Conservation (phyloP, 1,140 invertebrate species). For the Sminthurides bifidus region DNA sequence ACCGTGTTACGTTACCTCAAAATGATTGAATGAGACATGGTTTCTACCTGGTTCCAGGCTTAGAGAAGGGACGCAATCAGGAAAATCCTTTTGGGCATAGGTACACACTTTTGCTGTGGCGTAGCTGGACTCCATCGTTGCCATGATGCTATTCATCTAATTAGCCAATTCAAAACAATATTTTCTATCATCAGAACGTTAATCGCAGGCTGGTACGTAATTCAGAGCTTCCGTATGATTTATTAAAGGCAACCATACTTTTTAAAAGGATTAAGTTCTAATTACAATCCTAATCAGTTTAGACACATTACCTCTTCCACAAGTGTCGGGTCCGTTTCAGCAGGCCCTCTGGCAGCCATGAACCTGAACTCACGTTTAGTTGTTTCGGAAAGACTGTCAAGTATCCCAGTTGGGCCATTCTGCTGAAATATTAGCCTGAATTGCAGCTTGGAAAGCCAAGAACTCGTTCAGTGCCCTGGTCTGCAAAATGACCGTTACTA, state of each 20-base stretch:
- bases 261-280: neutral
- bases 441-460: constrained; percentile 15
- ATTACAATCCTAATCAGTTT: neutral
- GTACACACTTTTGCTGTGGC: neutral
- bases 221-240: no score
- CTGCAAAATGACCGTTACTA: neutral
- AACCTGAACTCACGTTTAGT: constrained; percentile 9
- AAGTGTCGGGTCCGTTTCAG: neutral
- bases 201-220: no score
- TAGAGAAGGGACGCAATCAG: neutral
- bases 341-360: constrained; percentile 8
- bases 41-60: neutral
- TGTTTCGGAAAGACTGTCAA: neutral
- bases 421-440: constrained; percentile 18
- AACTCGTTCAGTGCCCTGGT: constrained; percentile 11
- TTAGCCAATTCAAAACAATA: neutral
- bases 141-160: neutral
- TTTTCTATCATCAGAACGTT: neutral
- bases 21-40: neutral
- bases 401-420: constrained; percentile 19
- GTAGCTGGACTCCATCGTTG: neutral
- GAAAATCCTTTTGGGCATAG: neutral
- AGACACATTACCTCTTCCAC: neutral
- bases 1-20: neutral
- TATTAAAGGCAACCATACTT: no score